phyloP scores from a whole-genome alignment of 2,113 vertebrate species.

The Equus quagga region DNA sequence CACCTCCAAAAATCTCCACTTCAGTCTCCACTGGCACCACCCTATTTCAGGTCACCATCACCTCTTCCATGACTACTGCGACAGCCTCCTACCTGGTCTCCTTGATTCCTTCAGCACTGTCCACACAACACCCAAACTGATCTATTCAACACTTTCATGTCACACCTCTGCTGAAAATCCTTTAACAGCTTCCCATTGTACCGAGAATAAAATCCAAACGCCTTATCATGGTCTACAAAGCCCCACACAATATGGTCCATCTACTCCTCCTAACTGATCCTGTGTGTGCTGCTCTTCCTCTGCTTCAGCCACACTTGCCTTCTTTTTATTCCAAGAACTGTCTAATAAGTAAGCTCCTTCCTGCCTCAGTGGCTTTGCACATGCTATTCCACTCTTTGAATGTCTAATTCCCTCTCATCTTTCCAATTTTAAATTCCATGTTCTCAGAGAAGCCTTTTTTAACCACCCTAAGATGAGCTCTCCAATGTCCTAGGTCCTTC shows the following conservation, averaged over 20 bases:
- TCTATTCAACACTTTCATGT: background rate
- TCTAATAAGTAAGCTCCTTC: background rate
- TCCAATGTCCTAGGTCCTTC: background rate
- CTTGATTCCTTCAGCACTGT: background rate
- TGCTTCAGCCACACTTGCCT: background rate
- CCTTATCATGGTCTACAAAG: background rate
- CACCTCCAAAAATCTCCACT: background rate
- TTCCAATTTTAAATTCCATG: background rate
- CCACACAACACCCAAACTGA: background rate
- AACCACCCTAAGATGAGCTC: background rate
- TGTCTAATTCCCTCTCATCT: background rate
- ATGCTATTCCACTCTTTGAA: background rate
- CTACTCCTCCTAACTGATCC: background rate
- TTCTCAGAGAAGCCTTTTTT: background rate
- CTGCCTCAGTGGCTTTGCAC: background rate
- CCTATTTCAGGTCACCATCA: background rate
- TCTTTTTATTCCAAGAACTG: background rate
- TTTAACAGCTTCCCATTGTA: constrained; percentile 4
- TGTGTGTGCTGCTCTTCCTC: background rate
- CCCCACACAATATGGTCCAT: background rate
- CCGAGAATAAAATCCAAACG: constrained; percentile 23
- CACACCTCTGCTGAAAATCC: background rate
- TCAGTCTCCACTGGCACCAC: background rate
- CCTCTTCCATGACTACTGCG: background rate
- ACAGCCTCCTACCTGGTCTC: background rate